Base-by-base conservation (phyloP, 2,888 invertebrate genomes). In the Dolichopus griseipennis region DNA sequence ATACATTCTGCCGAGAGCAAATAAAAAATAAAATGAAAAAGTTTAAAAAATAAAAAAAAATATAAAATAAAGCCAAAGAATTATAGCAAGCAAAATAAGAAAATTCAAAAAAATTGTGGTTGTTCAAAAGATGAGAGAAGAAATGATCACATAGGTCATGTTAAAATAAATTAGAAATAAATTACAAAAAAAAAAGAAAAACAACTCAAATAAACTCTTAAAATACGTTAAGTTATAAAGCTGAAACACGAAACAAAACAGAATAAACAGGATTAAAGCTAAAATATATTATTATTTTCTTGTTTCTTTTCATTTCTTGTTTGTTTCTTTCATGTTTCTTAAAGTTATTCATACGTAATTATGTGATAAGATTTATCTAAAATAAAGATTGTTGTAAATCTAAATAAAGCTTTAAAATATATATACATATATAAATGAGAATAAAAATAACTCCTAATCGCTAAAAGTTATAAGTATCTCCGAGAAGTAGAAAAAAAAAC, bases 1-100 rank as follows among this genome's bases (percentile, higher is more conserved):
- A 52, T 52, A 52, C 52, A 52, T 52, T 52, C 52, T 52, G 52
- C 52, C 52, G 52, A 52, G 15, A 15, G 52, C 52, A 52, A 52
- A 52, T 52, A n/a, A 41, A 41, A 41, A 12, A 52, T 52, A n/a
- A 41, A 41, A 41, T 5, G 3, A 12, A 41, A 41, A 41, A 41
- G 12, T 41, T 41, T 41, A 15, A 41, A 15, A 41, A 41, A 5
- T 6, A 41, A 12, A 41, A 41, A 41, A 41, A 52, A 18, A 18
- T 3, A 52, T 18, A 52, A 52, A 52, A 52, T 6, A 2, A 18
- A 52, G 18, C 52, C 18, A 52, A 52, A 52, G 6, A 52, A 43
- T n/a, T n/a, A n/a, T 2, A 27, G 27, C 41, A 15, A 52, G 18
- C 9, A 52, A 52, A 18, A 18, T 52, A 52, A 18, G n/a, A 12